phyloP scores from a whole-genome alignment of 37 sponge, comb jelly and placozoan species.

The Oscarella lobularis region DNA sequence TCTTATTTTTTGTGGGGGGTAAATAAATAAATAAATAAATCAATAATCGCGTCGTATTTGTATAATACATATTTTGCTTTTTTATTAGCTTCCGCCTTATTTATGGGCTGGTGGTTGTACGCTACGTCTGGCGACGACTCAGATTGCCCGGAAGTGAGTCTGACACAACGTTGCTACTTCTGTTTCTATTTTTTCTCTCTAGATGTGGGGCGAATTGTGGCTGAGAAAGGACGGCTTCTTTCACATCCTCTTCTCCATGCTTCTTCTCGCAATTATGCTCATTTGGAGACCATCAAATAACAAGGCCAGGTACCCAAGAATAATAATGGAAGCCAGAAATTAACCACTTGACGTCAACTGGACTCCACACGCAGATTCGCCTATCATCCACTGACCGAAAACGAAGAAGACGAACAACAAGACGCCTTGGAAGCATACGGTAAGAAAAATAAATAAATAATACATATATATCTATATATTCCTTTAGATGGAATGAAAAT shows the following conservation, averaged over 20 bases:
- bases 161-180: too few species aligned
- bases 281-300: slow-evolving; percentile 78
- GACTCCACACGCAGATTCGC: too few species aligned
- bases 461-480: too few species aligned
- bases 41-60: too few species aligned
- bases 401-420: neutral
- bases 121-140: neutral
- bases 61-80: neutral
- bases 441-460: too few species aligned
- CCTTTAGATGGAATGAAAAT: too few species aligned
- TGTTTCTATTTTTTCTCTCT: too few species aligned
- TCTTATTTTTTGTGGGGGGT: neutral
- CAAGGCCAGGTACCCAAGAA: slow-evolving; percentile 18
- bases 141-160: too few species aligned
- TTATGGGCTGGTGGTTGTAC: neutral
- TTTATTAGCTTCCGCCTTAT: neutral
- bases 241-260: slow-evolving; percentile 57
- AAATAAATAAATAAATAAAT: neutral
- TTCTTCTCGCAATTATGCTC: slow-evolving; percentile 64
- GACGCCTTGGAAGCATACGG: neutral
- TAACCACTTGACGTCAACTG: too few species aligned
- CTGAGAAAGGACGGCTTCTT: slow-evolving; percentile 39
- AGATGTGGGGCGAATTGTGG: too few species aligned
- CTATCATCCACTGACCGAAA: too few species aligned
- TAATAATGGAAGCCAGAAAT: neutral